Conservation (phyloP, 2,113 vertebrate genomes). For the Heptranchias perlo region DNA sequence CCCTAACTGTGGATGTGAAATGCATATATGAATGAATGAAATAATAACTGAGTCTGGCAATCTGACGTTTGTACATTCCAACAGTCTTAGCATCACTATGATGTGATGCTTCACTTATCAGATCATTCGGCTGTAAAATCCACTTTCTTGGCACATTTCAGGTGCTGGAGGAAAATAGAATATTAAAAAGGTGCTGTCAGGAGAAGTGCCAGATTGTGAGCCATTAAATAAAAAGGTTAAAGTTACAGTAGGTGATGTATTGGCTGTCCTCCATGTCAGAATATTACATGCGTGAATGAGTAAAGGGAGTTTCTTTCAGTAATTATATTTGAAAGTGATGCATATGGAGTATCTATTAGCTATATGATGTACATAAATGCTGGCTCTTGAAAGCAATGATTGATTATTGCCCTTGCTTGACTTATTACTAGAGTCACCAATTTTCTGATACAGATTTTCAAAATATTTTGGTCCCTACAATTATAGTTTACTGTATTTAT, state of each 20-base stretch:
- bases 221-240: neutral
- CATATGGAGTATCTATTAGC: neutral
- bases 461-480: neutral
- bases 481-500: neutral
- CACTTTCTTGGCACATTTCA: neutral
- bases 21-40: too few relatives aligned
- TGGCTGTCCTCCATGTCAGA: neutral
- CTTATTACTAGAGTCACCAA: neutral
- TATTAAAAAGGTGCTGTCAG: neutral
- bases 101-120: neutral
- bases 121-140: neutral
- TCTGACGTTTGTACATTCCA: neutral
- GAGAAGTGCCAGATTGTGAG: neutral
- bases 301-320: neutral
- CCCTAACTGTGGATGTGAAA: neutral
- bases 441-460: neutral
- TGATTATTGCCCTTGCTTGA: neutral
- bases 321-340: neutral
- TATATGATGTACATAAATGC: neutral
- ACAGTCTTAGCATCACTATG: neutral
- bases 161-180: constrained; percentile 7
- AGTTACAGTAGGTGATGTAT: neutral
- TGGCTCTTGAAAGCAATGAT: neutral
- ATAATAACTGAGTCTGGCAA: neutral
- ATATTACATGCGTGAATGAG: neutral